Conservation (phyloP, 2,113 vertebrate species). For the sheep (Ovis aries) region ARS-UI_Ramb_v3.0 NC_056057.1:75622001-75622500, state of each 20-base stretch:
- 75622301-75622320: neutral
- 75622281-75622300: neutral
- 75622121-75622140: neutral
- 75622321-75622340: neutral
- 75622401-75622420: neutral
- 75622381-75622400: neutral
- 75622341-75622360: neutral
- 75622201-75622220: neutral
- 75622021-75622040: neutral
- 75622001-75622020: neutral
- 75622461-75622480: neutral
- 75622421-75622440: neutral
- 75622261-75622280: neutral
- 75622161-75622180: neutral
- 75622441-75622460: neutral
- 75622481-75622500: neutral
- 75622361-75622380: neutral
- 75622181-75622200: neutral
- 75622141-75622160: neutral
- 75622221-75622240: neutral
- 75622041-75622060: neutral
- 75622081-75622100: neutral
- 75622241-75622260: neutral
- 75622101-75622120: neutral
- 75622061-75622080: neutral